A percentile compares a stretch with the other conserved stretches of the same genome.
phyloP scores from a whole-genome alignment of 64 coral and sea anemone genomes.

The Actinia equina region DNA sequence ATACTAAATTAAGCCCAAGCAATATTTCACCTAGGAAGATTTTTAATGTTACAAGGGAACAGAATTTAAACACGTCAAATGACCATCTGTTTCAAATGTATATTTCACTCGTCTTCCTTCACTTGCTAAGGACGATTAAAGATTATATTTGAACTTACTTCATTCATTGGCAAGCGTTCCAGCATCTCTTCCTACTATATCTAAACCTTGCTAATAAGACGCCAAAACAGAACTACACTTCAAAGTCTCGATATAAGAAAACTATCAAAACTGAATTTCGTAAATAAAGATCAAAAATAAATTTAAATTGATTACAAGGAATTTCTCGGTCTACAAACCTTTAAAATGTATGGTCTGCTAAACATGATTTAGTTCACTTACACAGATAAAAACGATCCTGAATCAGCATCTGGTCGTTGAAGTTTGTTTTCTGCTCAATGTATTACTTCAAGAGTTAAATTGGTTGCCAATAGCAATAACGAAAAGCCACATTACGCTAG shows the following conservation, averaged over 20 bases:
- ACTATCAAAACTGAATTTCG: background rate
- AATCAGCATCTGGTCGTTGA: background rate
- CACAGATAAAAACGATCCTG: background rate
- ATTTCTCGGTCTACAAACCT: background rate
- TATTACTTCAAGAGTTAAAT: background rate
- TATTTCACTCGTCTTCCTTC: background rate
- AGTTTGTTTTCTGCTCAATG: background rate
- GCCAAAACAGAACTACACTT: background rate
- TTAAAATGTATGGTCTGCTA: background rate
- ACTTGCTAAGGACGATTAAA: background rate
- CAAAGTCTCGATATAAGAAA: background rate
- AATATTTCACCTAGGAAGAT: background rate
- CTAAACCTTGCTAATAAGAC: background rate
- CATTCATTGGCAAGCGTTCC: background rate
- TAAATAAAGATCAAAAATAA: background rate
- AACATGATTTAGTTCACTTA: slow-evolving; percentile 6
- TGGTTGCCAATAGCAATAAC: background rate
- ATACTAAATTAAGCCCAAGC: background rate
- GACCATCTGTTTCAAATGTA: background rate
- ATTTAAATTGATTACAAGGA: background rate
- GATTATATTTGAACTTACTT: background rate
- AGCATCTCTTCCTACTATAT: background rate
- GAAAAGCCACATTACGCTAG: background rate
- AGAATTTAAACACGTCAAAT: background rate
- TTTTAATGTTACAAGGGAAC: background rate